phyloP scores from a whole-genome alignment of 2,113 vertebrate species.

The Nycticorax nycticorax region DNA sequence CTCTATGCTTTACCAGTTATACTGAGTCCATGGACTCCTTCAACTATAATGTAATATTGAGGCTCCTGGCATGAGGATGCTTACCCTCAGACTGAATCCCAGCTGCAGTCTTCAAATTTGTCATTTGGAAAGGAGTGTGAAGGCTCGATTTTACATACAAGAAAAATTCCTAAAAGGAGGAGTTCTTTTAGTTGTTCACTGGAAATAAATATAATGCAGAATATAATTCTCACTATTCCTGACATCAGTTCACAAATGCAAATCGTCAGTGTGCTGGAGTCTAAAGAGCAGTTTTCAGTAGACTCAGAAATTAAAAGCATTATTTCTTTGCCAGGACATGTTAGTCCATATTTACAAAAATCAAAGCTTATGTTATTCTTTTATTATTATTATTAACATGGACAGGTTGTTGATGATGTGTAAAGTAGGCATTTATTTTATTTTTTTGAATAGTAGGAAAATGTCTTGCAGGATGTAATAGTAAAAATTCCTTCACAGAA shows the following conservation, averaged over 20 bases:
- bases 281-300: not conserved
- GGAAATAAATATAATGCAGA: not conserved
- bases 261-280: not conserved
- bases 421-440: not conserved
- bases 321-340: not conserved
- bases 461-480: not conserved
- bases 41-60: fast-evolving
- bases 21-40: not conserved
- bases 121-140: not conserved
- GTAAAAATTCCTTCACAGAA: not conserved
- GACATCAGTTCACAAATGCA: not conserved
- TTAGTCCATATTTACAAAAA: not conserved
- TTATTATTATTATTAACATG: not conserved
- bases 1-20: not conserved
- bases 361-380: not conserved
- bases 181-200: not conserved
- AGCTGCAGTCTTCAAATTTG: not conserved
- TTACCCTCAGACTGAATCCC: not conserved
- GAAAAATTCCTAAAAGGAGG: not conserved
- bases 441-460: not conserved
- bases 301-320: not conserved
- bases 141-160: not conserved
- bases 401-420: not conserved
- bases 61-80: not conserved
- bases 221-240: not conserved